A percentile compares a stretch with the other conserved stretches of the same genome.
phyloP scores from a whole-genome alignment of 37 sponge, comb jelly and placozoan genomes.

The Eunapius fragilis region DNA sequence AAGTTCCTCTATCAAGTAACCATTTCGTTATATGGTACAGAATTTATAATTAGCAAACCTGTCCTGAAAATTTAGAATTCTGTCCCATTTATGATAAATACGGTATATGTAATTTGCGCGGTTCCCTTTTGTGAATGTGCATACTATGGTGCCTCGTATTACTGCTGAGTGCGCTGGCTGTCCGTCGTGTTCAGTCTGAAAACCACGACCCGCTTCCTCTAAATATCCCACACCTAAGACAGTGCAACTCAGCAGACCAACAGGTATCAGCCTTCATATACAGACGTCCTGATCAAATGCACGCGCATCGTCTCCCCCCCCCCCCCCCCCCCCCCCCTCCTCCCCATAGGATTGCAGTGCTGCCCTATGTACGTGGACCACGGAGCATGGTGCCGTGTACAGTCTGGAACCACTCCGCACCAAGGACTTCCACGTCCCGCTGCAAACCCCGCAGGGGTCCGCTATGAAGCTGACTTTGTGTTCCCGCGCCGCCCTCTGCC shows the following conservation, averaged over 20 bases:
- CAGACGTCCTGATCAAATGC: too few species aligned
- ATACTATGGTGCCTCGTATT: background rate
- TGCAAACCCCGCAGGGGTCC: slow-evolving; percentile 33
- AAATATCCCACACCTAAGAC: background rate
- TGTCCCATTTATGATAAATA: too few species aligned
- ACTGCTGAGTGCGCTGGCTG: background rate
- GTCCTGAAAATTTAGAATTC: too few species aligned
- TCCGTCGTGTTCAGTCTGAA: background rate
- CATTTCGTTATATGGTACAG: too few species aligned
- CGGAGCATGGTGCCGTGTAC: slow-evolving; percentile 25
- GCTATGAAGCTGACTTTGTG: slow-evolving; percentile 33
- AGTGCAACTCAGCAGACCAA: background rate
- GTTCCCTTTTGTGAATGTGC: background rate
- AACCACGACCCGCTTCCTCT: background rate
- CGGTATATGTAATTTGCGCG: too few species aligned
- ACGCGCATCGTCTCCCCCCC: too few species aligned
- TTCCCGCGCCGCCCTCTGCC: background rate
- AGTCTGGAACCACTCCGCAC: slow-evolving; percentile 20
- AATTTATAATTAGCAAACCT: too few species aligned
- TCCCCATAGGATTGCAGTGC: background rate
- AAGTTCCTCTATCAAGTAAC: too few species aligned
- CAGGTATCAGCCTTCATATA: background rate
- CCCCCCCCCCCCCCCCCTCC: background rate
- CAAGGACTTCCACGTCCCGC: slow-evolving; percentile 4
- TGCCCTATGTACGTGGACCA: slow-evolving; percentile 12